Evolutionary conservation across 2,797 vertebrate genomes (phyloP), one percentile per base, ranked within the genome.

Genomic region (Prunella strophiata): DNA sequence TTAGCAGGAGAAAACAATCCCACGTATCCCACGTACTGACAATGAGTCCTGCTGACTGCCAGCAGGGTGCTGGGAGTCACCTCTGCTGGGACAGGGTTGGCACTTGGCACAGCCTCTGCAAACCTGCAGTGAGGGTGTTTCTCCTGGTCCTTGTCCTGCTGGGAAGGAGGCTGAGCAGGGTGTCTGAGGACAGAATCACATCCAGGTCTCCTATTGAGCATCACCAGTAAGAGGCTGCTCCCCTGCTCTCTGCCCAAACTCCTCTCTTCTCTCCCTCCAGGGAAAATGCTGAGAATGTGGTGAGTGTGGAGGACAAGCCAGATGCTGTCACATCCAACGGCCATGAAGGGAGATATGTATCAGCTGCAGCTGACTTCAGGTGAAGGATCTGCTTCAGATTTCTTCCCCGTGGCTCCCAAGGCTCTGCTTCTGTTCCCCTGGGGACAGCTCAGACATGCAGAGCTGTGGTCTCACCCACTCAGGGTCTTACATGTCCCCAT

Each of bases 331-430:
- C 6, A 0, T 87, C 96, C 83, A 98, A 97, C 0, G 97, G 98
- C 11, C 94, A 45, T 0, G 96, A 98, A 4, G 98, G 97, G 57
- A 97, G 36, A 71, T 97, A 98, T 5, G 14, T 91, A 48, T 92
- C 72, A 0, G 58, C 81, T 68, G 97, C 87, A 1, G 91, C 96
- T 0, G 42, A 82, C 58, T 98, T 98, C 97, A 98, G 98, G 98
- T 98, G 85, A 97, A 93, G 25, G 4, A 47, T 8, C 61, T 19
- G 15, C 48, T 66, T 66, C 21, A 51, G 9, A 65, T 17, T 25
- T 52, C 40, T 25, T 11, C 27, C 32, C 13, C 23, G 5, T 2
- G 11, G 22, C 32, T 52, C 21, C 16, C 34, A 68, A 68, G n/a
- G 40, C 22, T 82, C 67, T 83, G 34, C 16, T 16, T 77, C 57